phyloP scores from a whole-genome alignment of 2,797 vertebrate species.

The Crocodylus rhombifer region DNA sequence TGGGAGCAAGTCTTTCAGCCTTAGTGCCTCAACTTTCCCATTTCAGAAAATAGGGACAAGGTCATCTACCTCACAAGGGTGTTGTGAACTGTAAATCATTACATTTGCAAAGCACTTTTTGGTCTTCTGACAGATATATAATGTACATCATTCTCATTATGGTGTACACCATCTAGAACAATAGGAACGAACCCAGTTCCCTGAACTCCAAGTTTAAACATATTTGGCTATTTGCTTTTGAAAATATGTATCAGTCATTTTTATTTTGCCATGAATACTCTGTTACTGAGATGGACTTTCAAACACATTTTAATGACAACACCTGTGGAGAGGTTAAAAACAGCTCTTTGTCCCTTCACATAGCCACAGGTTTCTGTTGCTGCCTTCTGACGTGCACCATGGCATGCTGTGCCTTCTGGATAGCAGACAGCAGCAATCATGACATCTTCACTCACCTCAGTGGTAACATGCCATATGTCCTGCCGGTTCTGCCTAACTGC shows the following conservation, averaged over 20 bases:
- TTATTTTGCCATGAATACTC: not conserved
- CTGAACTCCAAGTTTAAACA: not conserved
- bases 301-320: not conserved
- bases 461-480: not conserved
- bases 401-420: not conserved
- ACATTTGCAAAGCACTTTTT: not conserved
- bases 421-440: not conserved
- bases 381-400: not conserved
- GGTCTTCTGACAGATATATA: not conserved
- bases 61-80: not conserved
- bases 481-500: fast-evolving
- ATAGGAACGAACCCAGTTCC: not conserved
- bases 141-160: not conserved
- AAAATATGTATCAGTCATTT: not conserved
- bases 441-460: not conserved
- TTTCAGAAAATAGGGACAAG: not conserved
- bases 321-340: not conserved
- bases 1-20: not conserved
- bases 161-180: not conserved
- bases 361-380: not conserved
- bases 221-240: not conserved
- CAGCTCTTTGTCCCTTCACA: not conserved
- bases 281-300: not conserved
- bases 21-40: not conserved
- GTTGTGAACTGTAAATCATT: not conserved